These are phyloP conservation scores for Lethocerus indicus DNA, from an alignment of 1,140 invertebrate species.

Conservation along the genomic window DNA sequence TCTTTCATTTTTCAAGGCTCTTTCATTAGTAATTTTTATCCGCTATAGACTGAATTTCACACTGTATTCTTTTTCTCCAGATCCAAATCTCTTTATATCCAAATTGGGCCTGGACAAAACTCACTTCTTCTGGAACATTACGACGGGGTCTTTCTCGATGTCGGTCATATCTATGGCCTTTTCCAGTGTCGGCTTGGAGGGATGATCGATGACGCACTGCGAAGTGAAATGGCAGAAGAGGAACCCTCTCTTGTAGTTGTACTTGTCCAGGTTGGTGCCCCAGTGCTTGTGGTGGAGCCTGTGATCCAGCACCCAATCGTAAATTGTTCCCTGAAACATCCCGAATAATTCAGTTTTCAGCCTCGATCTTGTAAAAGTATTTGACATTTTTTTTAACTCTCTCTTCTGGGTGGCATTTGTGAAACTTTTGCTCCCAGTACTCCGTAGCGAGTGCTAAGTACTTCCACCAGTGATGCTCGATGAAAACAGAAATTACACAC, in stretches of 20 bases:
- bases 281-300: slow-evolving; percentile 79
- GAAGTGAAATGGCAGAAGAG: slow-evolving; percentile 59
- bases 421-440: too few species aligned
- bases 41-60: too few species aligned
- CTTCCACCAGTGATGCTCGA: too few species aligned
- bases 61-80: too few species aligned
- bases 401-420: too few species aligned
- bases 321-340: slow-evolving; percentile 47
- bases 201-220: slow-evolving; percentile 42
- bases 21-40: too few species aligned
- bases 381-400: too few species aligned
- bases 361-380: too few species aligned
- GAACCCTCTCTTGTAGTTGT: slow-evolving; percentile 72
- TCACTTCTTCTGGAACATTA: slow-evolving; percentile 70
- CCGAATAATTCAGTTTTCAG: too few species aligned
- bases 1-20: too few species aligned
- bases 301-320: slow-evolving; percentile 65
- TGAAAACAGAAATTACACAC: slow-evolving; percentile 38
- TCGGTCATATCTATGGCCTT: slow-evolving; percentile 70
- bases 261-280: slow-evolving; percentile 78
- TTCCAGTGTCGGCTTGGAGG: slow-evolving; percentile 47
- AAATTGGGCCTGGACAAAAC: too few species aligned
- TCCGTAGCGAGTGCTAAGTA: not conserved
- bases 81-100: too few species aligned
- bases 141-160: slow-evolving; percentile 61